Base-by-base conservation (phyloP, 2,888 invertebrate species). In the Aporophyla nigra region DNA sequence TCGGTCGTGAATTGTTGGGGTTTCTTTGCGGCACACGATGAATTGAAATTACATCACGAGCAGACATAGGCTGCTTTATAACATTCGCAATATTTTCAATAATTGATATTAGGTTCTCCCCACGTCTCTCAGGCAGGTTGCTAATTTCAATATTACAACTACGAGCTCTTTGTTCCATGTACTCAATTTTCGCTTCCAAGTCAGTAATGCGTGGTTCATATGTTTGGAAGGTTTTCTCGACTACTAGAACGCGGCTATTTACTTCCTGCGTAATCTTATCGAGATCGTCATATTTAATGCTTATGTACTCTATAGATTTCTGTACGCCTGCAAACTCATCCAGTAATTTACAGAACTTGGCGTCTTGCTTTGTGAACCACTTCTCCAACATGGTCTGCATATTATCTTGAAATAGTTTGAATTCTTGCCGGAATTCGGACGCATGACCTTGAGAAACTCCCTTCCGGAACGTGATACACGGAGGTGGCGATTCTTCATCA, bases 11-110 rank as follows among this genome's bases (percentile, higher is more conserved):
- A 19, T 51, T 66, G 0, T 43, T 63, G 4, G 65, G 51, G 21
- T 66, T 66, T 0, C 6, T 21, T 66, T 66, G 65, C 12, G 21
- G 51, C 6, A 66, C 65, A 51, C 65, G 65, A 12, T 66, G 65
- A 6, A 66, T 66, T 21, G 65, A 2, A 12, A 66, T 51, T 12
- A 66, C 27, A 51, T 51, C 65, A 51, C 51, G 65, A 27, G 51
- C 65, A 51, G 51, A 16, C 24, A 46, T 24, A 5, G 63, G 63
- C 5, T 63, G 46, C 19, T 66, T 66, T 51, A 66, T 12, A 21
- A 66, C 51, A 19, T 51, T 66, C 12, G 27, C 51, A 27, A 66
- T 51, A 21, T 51, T 51, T 66, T 66, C 65, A 51, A 51, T 66
- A 33, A 66, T 40, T 1, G 21, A 12, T 61, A 61, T 61, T 14